Evolutionary conservation across 2,888 invertebrate species (phyloP).

Genomic region (Hedya salicella): DNA sequence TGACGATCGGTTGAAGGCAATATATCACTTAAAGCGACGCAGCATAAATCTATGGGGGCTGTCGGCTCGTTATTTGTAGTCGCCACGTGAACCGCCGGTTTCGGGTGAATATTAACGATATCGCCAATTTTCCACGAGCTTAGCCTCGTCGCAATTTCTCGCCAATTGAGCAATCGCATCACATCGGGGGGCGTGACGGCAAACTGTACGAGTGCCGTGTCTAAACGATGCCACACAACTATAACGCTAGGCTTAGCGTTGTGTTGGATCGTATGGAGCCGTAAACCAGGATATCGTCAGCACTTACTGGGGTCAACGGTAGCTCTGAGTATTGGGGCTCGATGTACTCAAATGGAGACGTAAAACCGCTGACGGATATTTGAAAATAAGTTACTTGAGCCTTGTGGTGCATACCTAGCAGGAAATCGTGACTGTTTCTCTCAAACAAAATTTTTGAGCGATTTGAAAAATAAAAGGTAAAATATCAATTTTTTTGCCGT

Average conservation of each 20-base stretch:
- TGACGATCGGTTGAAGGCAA: slow-evolving; percentile 67
- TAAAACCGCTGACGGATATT: background rate
- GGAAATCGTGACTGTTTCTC: too few species aligned
- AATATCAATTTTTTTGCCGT: too few species aligned
- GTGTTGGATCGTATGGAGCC: slow-evolving; percentile 9
- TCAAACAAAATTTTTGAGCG: too few species aligned
- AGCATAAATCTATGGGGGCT: slow-evolving; percentile 80
- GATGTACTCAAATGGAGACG: background rate
- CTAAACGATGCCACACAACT: slow-evolving; percentile 51
- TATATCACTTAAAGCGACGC: slow-evolving; percentile 83
- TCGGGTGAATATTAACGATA: slow-evolving; percentile 85
- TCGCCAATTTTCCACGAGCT: slow-evolving; percentile 84
- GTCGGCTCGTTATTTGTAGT: slow-evolving; percentile 83
- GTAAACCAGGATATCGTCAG: slow-evolving; percentile 6
- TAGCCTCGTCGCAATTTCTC: slow-evolving; percentile 83
- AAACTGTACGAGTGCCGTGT: slow-evolving; percentile 57
- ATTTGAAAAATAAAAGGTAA: too few species aligned
- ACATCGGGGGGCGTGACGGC: slow-evolving; percentile 64
- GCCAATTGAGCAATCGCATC: slow-evolving; percentile 84
- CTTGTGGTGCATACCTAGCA: too few species aligned
- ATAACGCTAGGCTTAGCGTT: slow-evolving; percentile 26
- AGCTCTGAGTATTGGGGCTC: background rate
- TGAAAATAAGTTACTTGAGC: too few species aligned
- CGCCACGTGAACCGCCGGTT: slow-evolving; percentile 81
- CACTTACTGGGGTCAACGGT: slow-evolving; percentile 23